Percentiles rank a stretch among this genome's conserved stretches.
Conservation (phyloP, 2,113 vertebrate species). For the Pterocles gutturalis region DNA sequence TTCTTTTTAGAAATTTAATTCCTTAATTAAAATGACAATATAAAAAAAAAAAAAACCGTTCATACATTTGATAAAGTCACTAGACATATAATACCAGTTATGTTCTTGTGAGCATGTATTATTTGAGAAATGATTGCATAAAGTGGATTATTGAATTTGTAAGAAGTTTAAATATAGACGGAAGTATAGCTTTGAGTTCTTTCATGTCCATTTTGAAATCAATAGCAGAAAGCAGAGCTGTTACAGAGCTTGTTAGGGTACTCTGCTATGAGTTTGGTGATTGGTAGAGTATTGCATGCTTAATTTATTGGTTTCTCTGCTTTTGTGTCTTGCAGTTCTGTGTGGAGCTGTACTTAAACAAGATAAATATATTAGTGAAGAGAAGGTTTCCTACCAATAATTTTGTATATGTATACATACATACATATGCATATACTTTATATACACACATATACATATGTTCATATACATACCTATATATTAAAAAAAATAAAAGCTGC, state of each 20-base stretch:
- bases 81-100: not conserved
- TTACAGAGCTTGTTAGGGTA: not conserved
- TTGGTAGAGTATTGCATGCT: not conserved
- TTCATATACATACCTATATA: not conserved
- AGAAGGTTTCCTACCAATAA: not conserved
- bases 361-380: not conserved
- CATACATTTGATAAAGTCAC: not conserved
- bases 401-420: not conserved
- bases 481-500: not conserved
- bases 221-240: not conserved
- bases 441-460: not conserved
- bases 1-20: not conserved
- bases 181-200: not conserved
- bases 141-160: not conserved
- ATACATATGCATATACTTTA: not conserved
- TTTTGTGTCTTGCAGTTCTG: not conserved
- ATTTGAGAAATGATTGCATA: not conserved
- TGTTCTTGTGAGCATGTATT: not conserved
- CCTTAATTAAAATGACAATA: not conserved
- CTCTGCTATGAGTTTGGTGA: not conserved
- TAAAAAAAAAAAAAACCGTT: not conserved
- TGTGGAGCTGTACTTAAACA: not conserved
- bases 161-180: not conserved
- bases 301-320: not conserved
- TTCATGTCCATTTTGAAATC: not conserved